Evolutionary conservation across 2,888 invertebrate species (phyloP), one percentile per base, ranked within the genome.

Genomic region (Heliothis peltigera): DNA sequence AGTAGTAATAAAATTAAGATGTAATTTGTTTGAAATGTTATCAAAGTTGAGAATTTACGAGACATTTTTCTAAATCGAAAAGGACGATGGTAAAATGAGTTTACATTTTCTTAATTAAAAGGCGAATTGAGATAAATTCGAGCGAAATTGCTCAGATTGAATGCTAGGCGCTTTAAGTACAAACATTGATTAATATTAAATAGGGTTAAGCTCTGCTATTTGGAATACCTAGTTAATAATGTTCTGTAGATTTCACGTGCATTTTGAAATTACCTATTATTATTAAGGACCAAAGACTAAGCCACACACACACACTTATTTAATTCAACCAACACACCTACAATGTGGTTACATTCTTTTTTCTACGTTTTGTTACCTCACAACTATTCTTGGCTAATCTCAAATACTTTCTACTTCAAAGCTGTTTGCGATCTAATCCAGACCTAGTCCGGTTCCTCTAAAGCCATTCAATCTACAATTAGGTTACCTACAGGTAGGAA

Each of bases 21-120:
- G 39, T 54, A 63, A 51, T 70, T 55, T 42, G 28, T 55, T 70
- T 51, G 18, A 47, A 35, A 44, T 32, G 8, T 44, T 56, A 44
- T 39, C 25, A 8, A 28, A 39, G 39, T 39, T 2, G 32, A 64
- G 32, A 71, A 52, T 35, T 43, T 48, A 4, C 4, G 12, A 25
- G 49, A 19, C 19, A 25, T 48, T 55, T 55, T 62, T 35, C 17
- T 39, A 43, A 52, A 39, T 48, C 10, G 4, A 39, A 47, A 69
- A 54, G 18, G 17, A 54, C 7, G 35, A 54, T 43, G 18, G 44
- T 47, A 32, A 47, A 74, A 72, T 68, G 46, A 69, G 59, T 47
- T 59, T 59, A 28, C 53, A 74, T 63, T 57, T 60, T 25, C 21
- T 39, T 60, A 59, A 54, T 63, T 75, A 69, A 60, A 60, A 35